These are phyloP conservation scores for Macropodus opercularis DNA, from an alignment of 2,797 vertebrate species.

Conservation along the genomic window DNA sequence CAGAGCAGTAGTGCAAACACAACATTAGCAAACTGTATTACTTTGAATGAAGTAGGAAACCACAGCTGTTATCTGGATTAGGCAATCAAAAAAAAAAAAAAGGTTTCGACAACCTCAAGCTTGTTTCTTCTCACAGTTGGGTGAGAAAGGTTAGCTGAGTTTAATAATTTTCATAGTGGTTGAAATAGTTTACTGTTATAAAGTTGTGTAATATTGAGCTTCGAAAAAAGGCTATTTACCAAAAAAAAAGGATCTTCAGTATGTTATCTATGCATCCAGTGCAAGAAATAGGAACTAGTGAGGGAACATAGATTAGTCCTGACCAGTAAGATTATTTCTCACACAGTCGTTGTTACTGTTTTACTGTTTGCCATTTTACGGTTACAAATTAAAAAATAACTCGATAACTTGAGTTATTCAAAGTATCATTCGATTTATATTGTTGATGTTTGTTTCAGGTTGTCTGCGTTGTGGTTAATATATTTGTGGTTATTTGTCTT, in stretches of 20 bases:
- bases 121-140: background rate
- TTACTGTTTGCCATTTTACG: too few species aligned
- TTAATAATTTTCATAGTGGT: background rate
- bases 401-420: too few species aligned
- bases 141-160: background rate
- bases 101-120: background rate
- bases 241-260: background rate
- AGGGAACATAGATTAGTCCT: too few species aligned
- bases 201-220: background rate
- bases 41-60: constrained; percentile 3
- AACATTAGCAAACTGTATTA: constrained; percentile 1
- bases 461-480: too few species aligned
- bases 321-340: too few species aligned
- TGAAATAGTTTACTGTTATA: background rate
- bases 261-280: too few species aligned
- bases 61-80: constrained; percentile 31
- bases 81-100: constrained; percentile 7
- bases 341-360: too few species aligned
- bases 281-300: too few species aligned
- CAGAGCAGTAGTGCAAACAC: background rate
- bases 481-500: too few species aligned
- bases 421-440: too few species aligned
- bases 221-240: background rate
- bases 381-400: too few species aligned
- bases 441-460: too few species aligned